Percentiles rank a stretch among this genome's conserved stretches.
These are phyloP conservation scores for Syrmaticus mikado DNA, from an alignment of 2,113 vertebrate genomes.

Conservation along the genomic window DNA sequence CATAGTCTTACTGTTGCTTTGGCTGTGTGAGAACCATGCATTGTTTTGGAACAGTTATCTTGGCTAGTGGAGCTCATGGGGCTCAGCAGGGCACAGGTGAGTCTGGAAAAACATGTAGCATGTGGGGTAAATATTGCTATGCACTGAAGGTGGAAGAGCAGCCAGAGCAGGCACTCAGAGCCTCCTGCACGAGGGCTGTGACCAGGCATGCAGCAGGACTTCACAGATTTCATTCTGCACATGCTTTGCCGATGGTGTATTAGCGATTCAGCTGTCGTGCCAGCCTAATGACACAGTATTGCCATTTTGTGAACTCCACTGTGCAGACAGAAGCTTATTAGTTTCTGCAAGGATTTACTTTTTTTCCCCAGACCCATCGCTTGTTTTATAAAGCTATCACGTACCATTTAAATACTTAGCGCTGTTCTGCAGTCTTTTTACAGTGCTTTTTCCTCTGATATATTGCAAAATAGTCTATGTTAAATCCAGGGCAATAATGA, in stretches of 20 bases:
- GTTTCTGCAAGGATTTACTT: constrained; percentile 27
- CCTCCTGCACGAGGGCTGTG: fast-evolving
- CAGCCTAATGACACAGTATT: constrained; percentile 33
- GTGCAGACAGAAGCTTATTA: not conserved
- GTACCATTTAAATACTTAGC: not conserved
- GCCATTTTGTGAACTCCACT: constrained; percentile 3
- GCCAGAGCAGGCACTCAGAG: not conserved
- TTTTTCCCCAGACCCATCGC: not conserved
- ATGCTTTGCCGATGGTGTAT: not conserved
- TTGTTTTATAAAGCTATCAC: constrained; percentile 32
- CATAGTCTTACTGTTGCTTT: not conserved
- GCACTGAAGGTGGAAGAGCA: not conserved
- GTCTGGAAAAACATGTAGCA: fast-evolving
- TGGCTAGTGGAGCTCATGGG: not conserved
- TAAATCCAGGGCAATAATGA: not conserved
- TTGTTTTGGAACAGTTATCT: not conserved
- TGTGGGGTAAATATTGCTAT: not conserved
- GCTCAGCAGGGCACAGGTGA: not conserved
- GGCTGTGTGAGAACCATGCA: fast-evolving
- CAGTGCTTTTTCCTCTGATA: constrained; percentile 30
- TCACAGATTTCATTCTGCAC: not conserved
- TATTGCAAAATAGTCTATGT: constrained; percentile 10
- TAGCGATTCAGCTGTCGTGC: not conserved
- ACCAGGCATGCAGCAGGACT: not conserved
- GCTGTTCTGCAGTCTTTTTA: not conserved